phyloP scores from a whole-genome alignment of 2,888 invertebrate genomes.

The Noctua janthe region DNA sequence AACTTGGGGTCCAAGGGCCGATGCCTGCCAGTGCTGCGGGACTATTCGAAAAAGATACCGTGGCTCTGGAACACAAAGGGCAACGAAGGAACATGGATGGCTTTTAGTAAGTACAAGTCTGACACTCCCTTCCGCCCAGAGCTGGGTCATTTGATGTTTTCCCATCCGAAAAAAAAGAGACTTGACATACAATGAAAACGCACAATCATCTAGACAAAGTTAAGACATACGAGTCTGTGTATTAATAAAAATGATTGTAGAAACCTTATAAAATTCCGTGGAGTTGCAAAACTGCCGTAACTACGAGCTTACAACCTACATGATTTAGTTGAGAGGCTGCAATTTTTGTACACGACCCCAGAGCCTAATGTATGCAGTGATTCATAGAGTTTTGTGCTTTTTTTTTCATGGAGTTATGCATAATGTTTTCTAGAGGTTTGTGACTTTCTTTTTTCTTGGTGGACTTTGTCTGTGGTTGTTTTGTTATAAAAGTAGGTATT shows the following conservation, averaged over 20 bases:
- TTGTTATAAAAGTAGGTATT: neutral
- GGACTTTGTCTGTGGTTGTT: neutral
- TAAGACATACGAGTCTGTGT: conserved; percentile 71
- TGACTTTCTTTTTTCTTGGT: conserved; percentile 17
- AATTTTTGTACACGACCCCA: conserved; percentile 52
- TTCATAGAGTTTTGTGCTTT: conserved; percentile 35
- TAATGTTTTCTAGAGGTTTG: conserved; percentile 38
- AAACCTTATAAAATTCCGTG: conserved; percentile 66
- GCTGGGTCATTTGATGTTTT: too few species aligned
- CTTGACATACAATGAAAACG: conserved; percentile 70
- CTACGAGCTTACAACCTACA: conserved; percentile 49
- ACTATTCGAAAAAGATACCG: too few species aligned
- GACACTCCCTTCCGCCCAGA: too few species aligned
- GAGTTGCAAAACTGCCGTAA: conserved; percentile 68
- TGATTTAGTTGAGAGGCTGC: conserved; percentile 59
- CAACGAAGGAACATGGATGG: too few species aligned
- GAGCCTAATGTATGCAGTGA: conserved; percentile 45
- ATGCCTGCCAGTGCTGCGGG: too few species aligned
- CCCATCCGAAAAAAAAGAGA: too few species aligned
- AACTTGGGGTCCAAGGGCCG: too few species aligned
- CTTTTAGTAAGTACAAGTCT: too few species aligned
- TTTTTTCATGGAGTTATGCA: conserved; percentile 41
- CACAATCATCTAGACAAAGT: conserved; percentile 68
- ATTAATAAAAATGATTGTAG: conserved; percentile 78
- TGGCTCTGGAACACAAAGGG: too few species aligned